Conservation (phyloP, 2,797 vertebrate genomes). For the Hafferia zeledoni region DNA sequence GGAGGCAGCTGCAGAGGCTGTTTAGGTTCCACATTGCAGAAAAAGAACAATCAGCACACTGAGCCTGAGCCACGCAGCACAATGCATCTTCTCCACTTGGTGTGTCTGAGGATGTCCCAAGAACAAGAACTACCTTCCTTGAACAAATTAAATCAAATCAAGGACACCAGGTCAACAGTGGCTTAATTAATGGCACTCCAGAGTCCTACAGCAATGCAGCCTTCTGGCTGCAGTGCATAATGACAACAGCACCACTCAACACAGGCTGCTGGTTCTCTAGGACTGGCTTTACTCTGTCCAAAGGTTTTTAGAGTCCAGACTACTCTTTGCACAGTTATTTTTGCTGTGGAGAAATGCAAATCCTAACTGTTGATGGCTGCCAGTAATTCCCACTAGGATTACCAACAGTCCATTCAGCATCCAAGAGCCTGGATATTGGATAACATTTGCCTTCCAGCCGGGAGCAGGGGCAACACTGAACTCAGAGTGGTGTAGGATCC, state of each 20-base stretch:
- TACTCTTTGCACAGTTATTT: background rate
- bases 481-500: background rate
- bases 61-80: background rate
- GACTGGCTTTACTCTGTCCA: background rate
- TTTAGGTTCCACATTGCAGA: background rate
- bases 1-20: slow-evolving; percentile 20
- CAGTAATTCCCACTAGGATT: background rate
- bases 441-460: background rate
- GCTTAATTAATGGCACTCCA: background rate
- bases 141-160: background rate
- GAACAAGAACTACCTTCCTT: background rate
- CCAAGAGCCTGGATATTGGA: background rate
- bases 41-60: background rate
- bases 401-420: background rate
- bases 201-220: background rate
- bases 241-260: background rate
- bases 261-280: background rate
- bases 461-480: background rate
- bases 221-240: background rate
- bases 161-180: background rate
- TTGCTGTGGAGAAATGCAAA: background rate
- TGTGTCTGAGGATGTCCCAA: background rate
- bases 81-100: background rate
- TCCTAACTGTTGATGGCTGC: background rate
- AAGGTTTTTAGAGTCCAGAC: background rate